These are phyloP conservation scores for Grallaria varia DNA, from an alignment of 2,113 vertebrate species.

Conservation along the genomic window DNA sequence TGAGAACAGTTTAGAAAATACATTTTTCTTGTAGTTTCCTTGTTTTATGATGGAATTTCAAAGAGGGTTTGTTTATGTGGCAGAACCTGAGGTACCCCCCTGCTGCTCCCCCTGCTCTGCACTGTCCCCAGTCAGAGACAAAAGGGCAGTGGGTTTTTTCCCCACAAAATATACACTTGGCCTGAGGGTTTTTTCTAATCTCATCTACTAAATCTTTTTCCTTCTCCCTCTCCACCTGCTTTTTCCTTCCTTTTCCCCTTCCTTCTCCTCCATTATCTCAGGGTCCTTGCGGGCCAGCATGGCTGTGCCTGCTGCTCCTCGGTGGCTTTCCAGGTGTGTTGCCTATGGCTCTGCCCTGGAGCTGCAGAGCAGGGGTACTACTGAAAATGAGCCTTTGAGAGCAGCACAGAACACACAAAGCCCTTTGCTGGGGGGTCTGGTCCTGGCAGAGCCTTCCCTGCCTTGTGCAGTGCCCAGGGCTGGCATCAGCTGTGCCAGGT, in stretches of 20 bases:
- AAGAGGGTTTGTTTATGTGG: background rate
- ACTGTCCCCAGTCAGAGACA: background rate
- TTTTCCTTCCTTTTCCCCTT: background rate
- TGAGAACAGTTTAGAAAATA: background rate
- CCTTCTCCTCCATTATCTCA: background rate
- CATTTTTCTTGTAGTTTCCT: background rate
- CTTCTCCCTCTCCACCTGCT: background rate
- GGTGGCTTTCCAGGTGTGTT: background rate
- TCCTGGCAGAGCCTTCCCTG: background rate
- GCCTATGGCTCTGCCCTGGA: fast-evolving
- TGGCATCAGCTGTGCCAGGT: background rate
- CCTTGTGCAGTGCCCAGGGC: fast-evolving
- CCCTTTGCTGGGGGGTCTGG: fast-evolving
- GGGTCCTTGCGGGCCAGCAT: fast-evolving
- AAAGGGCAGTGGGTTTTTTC: background rate
- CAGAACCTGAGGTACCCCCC: background rate
- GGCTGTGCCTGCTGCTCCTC: background rate
- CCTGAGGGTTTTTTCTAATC: background rate
- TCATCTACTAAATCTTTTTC: background rate
- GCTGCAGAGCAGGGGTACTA: background rate
- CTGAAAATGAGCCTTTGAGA: background rate
- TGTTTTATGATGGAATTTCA: background rate
- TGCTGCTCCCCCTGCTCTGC: background rate
- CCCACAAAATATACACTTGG: fast-evolving
- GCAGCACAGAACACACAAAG: fast-evolving